Conservation (phyloP, 2,888 invertebrate genomes). For the Drosophila eohydei region DNA sequence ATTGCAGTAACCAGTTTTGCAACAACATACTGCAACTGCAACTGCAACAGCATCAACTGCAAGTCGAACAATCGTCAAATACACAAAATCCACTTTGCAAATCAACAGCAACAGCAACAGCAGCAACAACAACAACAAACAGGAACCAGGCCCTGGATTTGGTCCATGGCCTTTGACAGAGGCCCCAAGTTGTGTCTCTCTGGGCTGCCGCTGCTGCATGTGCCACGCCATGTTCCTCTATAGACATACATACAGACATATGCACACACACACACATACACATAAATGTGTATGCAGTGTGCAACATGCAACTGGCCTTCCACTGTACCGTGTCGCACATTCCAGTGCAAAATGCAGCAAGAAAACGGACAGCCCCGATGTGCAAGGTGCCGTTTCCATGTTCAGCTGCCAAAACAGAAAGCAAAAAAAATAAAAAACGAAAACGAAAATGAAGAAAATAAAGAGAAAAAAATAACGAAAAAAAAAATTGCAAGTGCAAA, state of each 20-base stretch:
- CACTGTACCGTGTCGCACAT: conserved; percentile 36
- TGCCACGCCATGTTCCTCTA: conserved; percentile 9
- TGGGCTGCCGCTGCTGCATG: neutral
- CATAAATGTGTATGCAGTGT: conserved; percentile 25
- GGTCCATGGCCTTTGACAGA: conserved; percentile 52
- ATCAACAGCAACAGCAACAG: conserved; percentile 61
- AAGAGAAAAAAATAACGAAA: neutral
- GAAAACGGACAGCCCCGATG: conserved; percentile 35
- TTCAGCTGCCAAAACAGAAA: conserved; percentile 20
- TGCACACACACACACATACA: neutral
- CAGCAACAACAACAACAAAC: conserved; percentile 22
- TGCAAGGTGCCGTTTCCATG: conserved; percentile 52
- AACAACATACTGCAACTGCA: conserved; percentile 37
- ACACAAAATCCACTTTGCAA: conserved; percentile 79
- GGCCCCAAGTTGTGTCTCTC: conserved; percentile 30
- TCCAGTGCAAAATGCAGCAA: conserved; percentile 52
- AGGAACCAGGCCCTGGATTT: conserved; percentile 53
- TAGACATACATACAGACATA: neutral
- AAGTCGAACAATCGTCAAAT: conserved; percentile 77
- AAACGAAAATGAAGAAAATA: conserved; percentile 12
- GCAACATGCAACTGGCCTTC: conserved; percentile 72
- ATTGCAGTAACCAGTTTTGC: conserved; percentile 70
- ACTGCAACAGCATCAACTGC: conserved; percentile 33
- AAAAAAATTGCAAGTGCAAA: conserved; percentile 19
- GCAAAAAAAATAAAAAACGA: conserved; percentile 8